Evolutionary conservation across 1,140 invertebrate genomes (phyloP).

Genomic region (Drosophila hydei): DNA sequence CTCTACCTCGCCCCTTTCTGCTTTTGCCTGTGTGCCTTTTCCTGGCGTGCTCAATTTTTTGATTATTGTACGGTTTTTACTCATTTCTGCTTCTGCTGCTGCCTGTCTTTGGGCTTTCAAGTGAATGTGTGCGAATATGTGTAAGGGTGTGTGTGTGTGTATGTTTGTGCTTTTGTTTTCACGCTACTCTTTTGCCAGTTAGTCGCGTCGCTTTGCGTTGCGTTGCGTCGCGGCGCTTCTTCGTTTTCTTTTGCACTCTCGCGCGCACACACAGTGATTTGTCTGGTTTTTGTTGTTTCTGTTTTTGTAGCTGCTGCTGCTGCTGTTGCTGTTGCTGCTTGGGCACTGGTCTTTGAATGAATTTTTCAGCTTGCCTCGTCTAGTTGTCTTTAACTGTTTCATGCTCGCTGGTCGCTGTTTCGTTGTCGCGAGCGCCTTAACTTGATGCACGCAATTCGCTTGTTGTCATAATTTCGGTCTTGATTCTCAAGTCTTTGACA

Average conservation of each 20-base stretch:
- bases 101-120: slow-evolving; percentile 45
- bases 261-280: slow-evolving; percentile 45
- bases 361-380: slow-evolving; percentile 80
- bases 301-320: slow-evolving; percentile 16
- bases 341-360: slow-evolving; percentile 76
- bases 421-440: slow-evolving; percentile 44
- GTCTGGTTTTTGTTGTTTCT: slow-evolving; percentile 40
- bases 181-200: slow-evolving; percentile 64
- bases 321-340: slow-evolving; percentile 45
- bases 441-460: slow-evolving; percentile 18
- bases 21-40: slow-evolving; percentile 6
- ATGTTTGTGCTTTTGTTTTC: slow-evolving; percentile 70
- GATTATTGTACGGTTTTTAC: slow-evolving; percentile 72
- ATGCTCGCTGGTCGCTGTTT: slow-evolving; percentile 60
- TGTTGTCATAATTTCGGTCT: slow-evolving; percentile 32
- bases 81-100: slow-evolving; percentile 40
- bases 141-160: neutral
- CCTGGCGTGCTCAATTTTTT: slow-evolving; percentile 63
- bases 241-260: slow-evolving; percentile 72
- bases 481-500: slow-evolving; percentile 20
- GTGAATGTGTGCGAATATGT: neutral
- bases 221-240: slow-evolving; percentile 62
- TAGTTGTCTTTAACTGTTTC: slow-evolving; percentile 82
- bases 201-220: slow-evolving; percentile 54
- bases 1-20: slow-evolving; percentile 1